phyloP scores from a whole-genome alignment of 2,113 vertebrate genomes.

The Formicarius rufipectus region DNA sequence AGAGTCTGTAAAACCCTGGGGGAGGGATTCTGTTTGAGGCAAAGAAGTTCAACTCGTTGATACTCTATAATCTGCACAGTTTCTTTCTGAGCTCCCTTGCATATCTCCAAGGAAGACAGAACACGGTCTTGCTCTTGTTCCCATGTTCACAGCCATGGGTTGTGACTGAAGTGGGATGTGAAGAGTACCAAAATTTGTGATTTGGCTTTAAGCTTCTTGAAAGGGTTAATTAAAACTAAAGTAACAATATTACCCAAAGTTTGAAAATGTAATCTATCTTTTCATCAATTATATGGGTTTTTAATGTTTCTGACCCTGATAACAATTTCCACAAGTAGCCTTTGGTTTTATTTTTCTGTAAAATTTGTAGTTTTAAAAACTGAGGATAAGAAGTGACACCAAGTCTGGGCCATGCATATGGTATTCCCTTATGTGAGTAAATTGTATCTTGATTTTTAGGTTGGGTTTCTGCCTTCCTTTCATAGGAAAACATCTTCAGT shows the following conservation, averaged over 20 bases:
- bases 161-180: not conserved
- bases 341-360: not conserved
- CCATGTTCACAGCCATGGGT: not conserved
- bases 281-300: not conserved
- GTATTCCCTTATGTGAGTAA: not conserved
- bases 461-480: not conserved
- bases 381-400: not conserved
- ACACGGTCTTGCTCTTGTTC: no score
- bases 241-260: not conserved
- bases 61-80: not conserved
- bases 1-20: not conserved
- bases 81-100: not conserved
- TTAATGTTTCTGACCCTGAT: not conserved
- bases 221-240: not conserved
- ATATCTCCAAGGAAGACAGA: not conserved
- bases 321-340: not conserved
- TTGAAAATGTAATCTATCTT: not conserved
- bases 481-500: not conserved
- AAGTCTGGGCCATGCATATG: not conserved
- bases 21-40: not conserved
- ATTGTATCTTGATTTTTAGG: not conserved
- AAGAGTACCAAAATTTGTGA: not conserved
- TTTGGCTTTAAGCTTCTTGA: not conserved
- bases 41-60: not conserved
- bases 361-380: not conserved